Evolutionary conservation across 2,888 invertebrate genomes (phyloP).

Genomic region (Autographa pulchrina): DNA sequence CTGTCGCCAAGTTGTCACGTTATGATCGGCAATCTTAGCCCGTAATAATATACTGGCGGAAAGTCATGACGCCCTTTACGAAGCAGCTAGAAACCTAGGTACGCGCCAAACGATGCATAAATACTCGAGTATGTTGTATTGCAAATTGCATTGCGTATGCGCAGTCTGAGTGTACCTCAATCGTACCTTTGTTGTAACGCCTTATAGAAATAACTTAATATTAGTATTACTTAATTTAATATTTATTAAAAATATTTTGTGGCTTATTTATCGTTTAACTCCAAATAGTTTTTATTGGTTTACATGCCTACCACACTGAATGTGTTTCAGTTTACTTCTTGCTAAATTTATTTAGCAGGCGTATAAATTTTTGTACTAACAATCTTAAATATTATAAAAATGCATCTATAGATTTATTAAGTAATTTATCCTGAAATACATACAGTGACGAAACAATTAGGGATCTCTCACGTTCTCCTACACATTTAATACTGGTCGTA

Average conservation of each 20-base stretch:
- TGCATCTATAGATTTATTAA: too few relatives aligned
- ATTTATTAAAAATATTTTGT: too few relatives aligned
- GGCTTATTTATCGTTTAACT: too few relatives aligned
- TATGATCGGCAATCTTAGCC: not conserved
- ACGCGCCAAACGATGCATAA: not conserved
- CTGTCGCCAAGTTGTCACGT: not conserved
- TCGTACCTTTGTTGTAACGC: not conserved
- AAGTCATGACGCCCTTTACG: not conserved
- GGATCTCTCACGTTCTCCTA: constrained; percentile 44
- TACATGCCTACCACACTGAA: not conserved
- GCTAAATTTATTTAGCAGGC: not conserved
- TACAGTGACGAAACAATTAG: constrained; percentile 22
- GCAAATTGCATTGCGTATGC: not conserved
- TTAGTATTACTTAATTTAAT: too few relatives aligned
- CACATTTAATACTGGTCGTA: constrained; percentile 57
- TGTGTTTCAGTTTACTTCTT: not conserved
- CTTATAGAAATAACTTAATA: too few relatives aligned
- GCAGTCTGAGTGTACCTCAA: too few relatives aligned
- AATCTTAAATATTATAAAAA: not conserved
- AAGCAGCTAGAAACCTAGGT: not conserved
- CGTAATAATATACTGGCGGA: not conserved
- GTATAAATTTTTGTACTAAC: not conserved
- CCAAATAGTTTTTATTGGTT: not conserved
- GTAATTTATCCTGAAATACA: constrained; percentile 9
- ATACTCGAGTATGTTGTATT: not conserved